Conservation (phyloP, 1,140 invertebrate species). For the Coelopa frigida region DNA sequence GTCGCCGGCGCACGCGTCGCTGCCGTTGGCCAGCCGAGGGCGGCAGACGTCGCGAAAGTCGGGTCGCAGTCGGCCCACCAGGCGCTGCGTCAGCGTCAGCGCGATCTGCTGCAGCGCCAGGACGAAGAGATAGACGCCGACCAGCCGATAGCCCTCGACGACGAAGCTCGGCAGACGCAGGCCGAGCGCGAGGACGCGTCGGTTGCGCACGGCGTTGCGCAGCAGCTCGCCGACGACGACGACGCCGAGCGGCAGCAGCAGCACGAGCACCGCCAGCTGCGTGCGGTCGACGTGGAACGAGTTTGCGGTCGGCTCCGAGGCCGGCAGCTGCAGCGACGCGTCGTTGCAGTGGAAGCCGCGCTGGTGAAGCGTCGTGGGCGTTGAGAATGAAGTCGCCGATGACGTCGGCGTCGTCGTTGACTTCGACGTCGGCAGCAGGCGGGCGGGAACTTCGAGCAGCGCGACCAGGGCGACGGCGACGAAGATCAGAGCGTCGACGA, state of each 20-base stretch:
- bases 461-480: conserved; percentile 27
- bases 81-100: conserved; percentile 21
- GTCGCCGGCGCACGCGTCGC: too few species aligned
- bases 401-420: too few species aligned
- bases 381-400: too few species aligned
- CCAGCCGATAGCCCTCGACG: conserved; percentile 36
- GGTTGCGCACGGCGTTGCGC: conserved; percentile 20
- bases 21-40: conserved; percentile 11
- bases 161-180: conserved; percentile 33
- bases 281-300: too few species aligned
- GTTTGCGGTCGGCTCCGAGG: conserved; percentile 29
- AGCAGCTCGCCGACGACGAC: conserved; percentile 34
- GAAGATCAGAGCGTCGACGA: conserved; percentile 34
- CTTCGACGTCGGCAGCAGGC: conserved; percentile 17
- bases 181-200: conserved; percentile 35
- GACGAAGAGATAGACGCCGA: conserved; percentile 34
- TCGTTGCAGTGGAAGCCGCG: conserved; percentile 37
- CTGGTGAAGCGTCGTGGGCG: conserved; percentile 9
- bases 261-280: conserved; percentile 29
- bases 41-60: conserved; percentile 36
- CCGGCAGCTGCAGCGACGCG: conserved; percentile 25
- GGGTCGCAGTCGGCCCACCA: conserved; percentile 28
- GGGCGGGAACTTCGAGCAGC: conserved; percentile 30
- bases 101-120: conserved; percentile 19
- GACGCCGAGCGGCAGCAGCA: conserved; percentile 28